Evolutionary conservation across 1,140 invertebrate genomes (phyloP).

Genomic region (Steinernema khuongi): DNA sequence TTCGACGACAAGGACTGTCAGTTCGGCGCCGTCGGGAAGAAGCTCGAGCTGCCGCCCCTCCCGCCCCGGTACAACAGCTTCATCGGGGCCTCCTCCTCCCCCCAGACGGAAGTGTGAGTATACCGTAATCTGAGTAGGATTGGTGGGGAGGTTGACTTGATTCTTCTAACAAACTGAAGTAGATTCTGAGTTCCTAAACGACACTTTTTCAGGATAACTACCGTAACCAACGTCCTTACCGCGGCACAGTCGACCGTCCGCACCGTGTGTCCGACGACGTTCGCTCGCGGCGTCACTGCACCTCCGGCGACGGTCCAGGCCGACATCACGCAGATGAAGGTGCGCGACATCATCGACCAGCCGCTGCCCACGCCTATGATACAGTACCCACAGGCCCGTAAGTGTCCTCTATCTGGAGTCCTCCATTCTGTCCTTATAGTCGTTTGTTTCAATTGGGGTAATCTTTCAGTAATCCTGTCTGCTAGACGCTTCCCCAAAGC

Average conservation of each 20-base stretch:
- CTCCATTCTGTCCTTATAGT: background rate
- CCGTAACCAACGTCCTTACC: slow-evolving; percentile 8
- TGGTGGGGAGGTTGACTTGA: too few relatives aligned
- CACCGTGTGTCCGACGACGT: slow-evolving; percentile 36
- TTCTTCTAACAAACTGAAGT: too few relatives aligned
- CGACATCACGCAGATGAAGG: slow-evolving; percentile 40
- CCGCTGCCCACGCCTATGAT: slow-evolving; percentile 43
- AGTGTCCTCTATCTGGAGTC: background rate
- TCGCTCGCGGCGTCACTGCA: slow-evolving; percentile 8
- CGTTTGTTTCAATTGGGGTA: background rate
- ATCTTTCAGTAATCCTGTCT: background rate
- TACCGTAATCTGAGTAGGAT: too few relatives aligned
- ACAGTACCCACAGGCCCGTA: slow-evolving; percentile 37
- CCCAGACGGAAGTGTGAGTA: background rate
- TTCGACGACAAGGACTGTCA: slow-evolving; percentile 33
- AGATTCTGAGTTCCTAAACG: too few relatives aligned
- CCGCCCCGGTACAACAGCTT: slow-evolving; percentile 18
- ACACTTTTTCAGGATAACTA: background rate
- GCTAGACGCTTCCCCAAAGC: too few relatives aligned
- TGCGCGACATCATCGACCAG: slow-evolving; percentile 45
- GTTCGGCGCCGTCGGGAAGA: slow-evolving; percentile 1
- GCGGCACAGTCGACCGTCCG: slow-evolving; percentile 12
- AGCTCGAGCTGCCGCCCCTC: slow-evolving; percentile 38
- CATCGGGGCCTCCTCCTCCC: background rate
- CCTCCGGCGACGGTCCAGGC: slow-evolving; percentile 45